Base-by-base conservation (phyloP, 1,140 invertebrate species). In the Leguminivora glycinivorella region DNA sequence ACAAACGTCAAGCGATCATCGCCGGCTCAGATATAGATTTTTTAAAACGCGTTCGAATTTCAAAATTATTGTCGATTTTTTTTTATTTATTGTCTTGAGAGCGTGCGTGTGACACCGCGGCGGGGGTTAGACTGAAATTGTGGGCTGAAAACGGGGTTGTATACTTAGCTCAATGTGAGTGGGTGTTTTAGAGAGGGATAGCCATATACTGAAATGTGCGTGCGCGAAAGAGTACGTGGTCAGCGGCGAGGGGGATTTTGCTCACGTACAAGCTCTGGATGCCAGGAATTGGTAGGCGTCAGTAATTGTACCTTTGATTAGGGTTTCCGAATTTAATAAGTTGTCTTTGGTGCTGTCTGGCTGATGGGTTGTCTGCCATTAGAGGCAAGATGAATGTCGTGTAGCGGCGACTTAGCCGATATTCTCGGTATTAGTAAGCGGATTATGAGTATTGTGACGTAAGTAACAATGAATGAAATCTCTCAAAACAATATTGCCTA, bases 271-370 rank as follows among this genome's bases (percentile, higher is more conserved):
- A 40, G 43, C 58, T 70, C 56, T 70, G n/a, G 70, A 75, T 75
- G 80, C 72, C 72, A 83, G 81, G 82, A 83, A 82, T 79, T 83
- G 77, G 83, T 82, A 84, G 83, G 84, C 80, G 80, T 78, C 70
- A 73, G 75, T 83, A 82, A 82, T 86, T 84, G 76, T 82, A 81
- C 75, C 79, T 80, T 73, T 84, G 80, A 85, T 84, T 84, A 80
- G 77, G 82, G 76, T 80, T 79, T 77, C 78, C 73, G 78, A 82
- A 83, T 82, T 82, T 79, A 80, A 81, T 79, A 81, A 77, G 73
- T 74, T 67, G 72, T 78, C 71, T 73, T 72, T 31, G 56, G 25
- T 63, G 25, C 12, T 58, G 58, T 63, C 58, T 63, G n/a, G 58
- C 10, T 63, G 58, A 29, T n/a, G 12, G 29, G 66, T 43, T 25